Evolutionary conservation across 2,113 vertebrate genomes (phyloP), one percentile per base, ranked within the genome.

Genomic region (Castor canadensis): DNA sequence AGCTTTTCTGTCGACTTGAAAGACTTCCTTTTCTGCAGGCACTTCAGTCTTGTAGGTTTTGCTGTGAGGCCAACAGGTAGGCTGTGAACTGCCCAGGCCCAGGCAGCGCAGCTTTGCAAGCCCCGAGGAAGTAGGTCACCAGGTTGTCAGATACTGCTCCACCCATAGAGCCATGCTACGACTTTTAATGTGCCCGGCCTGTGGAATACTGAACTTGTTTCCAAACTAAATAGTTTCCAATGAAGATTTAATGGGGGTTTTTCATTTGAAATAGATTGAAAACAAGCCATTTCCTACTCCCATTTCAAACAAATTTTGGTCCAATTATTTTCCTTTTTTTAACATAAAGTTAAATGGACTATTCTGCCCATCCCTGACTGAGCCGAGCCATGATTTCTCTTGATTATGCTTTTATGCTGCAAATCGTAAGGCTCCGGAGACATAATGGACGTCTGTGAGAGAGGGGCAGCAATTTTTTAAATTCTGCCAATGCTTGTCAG

Each of bases 271-370:
- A 98, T 98, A 98, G 98, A 98, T 98, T 97, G 98, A 98, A 98
- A 98, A 98, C 97, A 98, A 98, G 98, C 97, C 66, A 98, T 98
- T 99, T 98, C 98, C 98, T 98, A 97, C 98, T 98, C 97, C 96
- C 96, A 98, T 98, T 98, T 98, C 98, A 98, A 98, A 98, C 60
- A 96, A 98, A 98, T 98, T 97, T 98, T 89, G 93, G 97, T 97
- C 97, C 98, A 98, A 98, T 99, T 98, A 98, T 98, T 98, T 98
- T 98, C 97, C 93, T 91, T 98, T 98, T 98, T 98, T 98, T 98
- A 98, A 97, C 98, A 98, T 98, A 97, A 98, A 98, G 98, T 98
- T 98, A 98, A 98, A 98, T 98, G 98, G 98, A 97, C 98, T 98
- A 98, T 98, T 98, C 97, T 98, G 92, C 96, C 97, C 98, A 97